phyloP scores from a whole-genome alignment of 2,113 vertebrate genomes.

The Thryonomys swinderianus region DNA sequence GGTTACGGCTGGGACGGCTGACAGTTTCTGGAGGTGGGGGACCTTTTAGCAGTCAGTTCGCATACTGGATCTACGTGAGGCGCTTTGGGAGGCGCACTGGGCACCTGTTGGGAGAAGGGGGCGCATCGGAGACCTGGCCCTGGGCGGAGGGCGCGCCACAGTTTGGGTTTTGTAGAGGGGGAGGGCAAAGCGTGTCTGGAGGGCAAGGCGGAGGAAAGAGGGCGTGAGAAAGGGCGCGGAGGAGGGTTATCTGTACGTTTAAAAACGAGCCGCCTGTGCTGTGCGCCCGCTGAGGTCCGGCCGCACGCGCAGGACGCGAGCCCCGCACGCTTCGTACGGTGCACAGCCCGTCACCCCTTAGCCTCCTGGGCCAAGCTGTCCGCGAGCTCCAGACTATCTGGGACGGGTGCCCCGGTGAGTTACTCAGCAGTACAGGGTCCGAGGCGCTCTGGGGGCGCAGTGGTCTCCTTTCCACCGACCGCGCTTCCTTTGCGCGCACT shows the following conservation, averaged over 20 bases:
- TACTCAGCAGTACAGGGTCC: background rate
- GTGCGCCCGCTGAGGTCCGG: background rate
- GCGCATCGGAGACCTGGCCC: background rate
- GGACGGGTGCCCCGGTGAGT: background rate
- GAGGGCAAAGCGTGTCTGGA: constrained; percentile 66
- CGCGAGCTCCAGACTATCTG: background rate
- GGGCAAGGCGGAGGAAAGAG: constrained; percentile 70
- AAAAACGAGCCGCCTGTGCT: constrained; percentile 55
- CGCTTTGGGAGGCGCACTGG: background rate
- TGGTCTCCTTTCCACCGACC: background rate
- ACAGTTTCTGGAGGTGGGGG: background rate
- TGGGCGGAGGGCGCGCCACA: background rate
- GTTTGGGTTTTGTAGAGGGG: background rate
- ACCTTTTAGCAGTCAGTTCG: background rate
- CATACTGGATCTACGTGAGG: background rate
- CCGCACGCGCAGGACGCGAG: constrained; percentile 74
- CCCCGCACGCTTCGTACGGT: constrained; percentile 86
- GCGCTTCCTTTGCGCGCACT: background rate
- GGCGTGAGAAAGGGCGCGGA: constrained; percentile 73
- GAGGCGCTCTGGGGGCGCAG: background rate
- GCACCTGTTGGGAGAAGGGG: background rate
- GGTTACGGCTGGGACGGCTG: background rate
- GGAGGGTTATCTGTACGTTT: constrained; percentile 75
- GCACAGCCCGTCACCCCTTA: background rate
- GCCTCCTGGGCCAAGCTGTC: background rate